phyloP scores from a whole-genome alignment of 1,140 invertebrate species.

The Mamestra configurata region DNA sequence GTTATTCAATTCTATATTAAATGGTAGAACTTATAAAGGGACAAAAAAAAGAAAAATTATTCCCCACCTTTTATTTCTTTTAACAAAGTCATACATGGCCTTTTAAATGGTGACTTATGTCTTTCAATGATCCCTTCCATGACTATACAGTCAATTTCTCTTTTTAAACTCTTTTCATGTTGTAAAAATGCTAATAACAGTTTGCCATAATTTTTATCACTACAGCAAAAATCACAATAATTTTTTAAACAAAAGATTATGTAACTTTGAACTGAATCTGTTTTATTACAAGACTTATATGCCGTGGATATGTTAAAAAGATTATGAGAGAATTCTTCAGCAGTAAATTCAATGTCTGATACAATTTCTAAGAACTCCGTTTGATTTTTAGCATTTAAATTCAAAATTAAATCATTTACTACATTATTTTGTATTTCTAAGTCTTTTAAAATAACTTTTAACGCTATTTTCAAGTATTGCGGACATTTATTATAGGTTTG shows the following conservation, averaged over 20 bases:
- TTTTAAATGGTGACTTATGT: conserved; percentile 68
- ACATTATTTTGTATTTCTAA: conserved; percentile 57
- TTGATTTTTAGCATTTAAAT: conserved; percentile 54
- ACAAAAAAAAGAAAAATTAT: not conserved
- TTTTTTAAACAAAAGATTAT: conserved; percentile 59
- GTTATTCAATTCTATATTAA: no score
- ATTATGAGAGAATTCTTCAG: conserved; percentile 64
- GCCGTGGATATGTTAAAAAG: conserved; percentile 62
- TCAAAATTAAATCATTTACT: conserved; percentile 65
- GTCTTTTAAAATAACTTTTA: conserved; percentile 63
- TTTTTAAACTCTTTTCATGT: conserved; percentile 53
- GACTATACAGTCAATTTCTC: conserved; percentile 2
- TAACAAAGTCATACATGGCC: conserved; percentile 64
- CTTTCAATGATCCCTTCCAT: conserved; percentile 60
- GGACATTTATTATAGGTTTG: conserved; percentile 54
- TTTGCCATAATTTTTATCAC: conserved; percentile 70
- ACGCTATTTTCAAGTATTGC: conserved; percentile 55
- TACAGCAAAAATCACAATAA: conserved; percentile 47
- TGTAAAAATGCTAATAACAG: conserved; percentile 67
- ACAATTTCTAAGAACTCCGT: conserved; percentile 59
- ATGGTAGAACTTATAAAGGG: no score
- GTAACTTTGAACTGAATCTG: conserved; percentile 61
- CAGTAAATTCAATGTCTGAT: conserved; percentile 55
- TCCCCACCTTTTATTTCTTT: conserved; percentile 49
- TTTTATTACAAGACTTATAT: conserved; percentile 68